A percentile compares a stretch with the other conserved stretches of the same genome.
These are phyloP conservation scores for Agrilus planipennis DNA, from an alignment of 1,140 invertebrate species.

Conservation along the genomic window DNA sequence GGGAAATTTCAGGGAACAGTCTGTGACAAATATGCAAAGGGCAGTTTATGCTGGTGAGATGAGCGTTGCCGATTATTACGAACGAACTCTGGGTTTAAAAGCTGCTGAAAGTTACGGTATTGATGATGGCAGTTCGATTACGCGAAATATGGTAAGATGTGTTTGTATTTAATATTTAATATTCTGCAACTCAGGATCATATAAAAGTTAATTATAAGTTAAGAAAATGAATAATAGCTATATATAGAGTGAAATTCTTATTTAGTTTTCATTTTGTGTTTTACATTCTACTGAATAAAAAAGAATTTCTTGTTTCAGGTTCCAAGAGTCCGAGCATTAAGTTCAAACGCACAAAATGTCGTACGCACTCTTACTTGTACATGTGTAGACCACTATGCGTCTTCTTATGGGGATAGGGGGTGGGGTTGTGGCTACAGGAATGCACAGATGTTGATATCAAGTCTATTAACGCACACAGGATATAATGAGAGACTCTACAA, in stretches of 20 bases:
- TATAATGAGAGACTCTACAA: constrained; percentile 58
- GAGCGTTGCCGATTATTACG: constrained; percentile 74
- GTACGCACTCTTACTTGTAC: constrained; percentile 60
- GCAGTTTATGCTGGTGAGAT: constrained; percentile 77
- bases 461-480: constrained; percentile 57
- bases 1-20: constrained; percentile 52
- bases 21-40: constrained; percentile 67
- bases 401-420: constrained; percentile 75
- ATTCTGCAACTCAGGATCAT: no score
- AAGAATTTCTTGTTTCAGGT: constrained; percentile 41
- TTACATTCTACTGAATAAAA: not conserved
- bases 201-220: no score
- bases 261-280: constrained; percentile 6
- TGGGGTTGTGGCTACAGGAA: constrained; percentile 89
- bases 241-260: no score
- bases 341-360: constrained; percentile 54
- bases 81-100: constrained; percentile 61
- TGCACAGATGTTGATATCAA: constrained; percentile 82
- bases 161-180: no score
- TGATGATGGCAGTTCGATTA: constrained; percentile 72
- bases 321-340: constrained; percentile 55
- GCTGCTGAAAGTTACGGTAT: constrained; percentile 64
- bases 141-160: constrained; percentile 35
- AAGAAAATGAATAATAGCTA: no score
- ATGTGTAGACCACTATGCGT: constrained; percentile 73